Percentiles rank a stretch among this genome's conserved stretches.
Evolutionary conservation across 2,888 invertebrate species (phyloP).

Genomic region (Epistrophe eligans): DNA sequence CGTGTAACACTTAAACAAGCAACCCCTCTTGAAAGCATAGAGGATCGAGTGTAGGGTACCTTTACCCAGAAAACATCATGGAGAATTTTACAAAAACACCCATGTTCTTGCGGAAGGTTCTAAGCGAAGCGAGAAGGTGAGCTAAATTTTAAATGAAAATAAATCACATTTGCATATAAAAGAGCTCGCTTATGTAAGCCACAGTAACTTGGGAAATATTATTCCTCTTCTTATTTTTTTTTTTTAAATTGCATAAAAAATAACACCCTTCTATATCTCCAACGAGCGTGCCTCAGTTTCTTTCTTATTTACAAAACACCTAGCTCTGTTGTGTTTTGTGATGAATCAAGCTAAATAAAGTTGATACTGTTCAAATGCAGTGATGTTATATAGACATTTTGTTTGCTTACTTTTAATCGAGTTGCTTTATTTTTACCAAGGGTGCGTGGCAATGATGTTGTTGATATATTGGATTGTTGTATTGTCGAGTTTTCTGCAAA

Average conservation of each 20-base stretch:
- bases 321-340: neutral
- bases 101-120: conserved; percentile 83
- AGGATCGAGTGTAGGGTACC: neutral
- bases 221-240: neutral
- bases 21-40: conserved; percentile 6
- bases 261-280: neutral
- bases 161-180: conserved; percentile 37
- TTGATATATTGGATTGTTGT: no score
- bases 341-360: neutral
- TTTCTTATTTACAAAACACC: conserved; percentile 13
- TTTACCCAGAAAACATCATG: conserved; percentile 76
- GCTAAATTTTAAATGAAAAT: conserved; percentile 44
- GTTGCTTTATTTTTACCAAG: no score
- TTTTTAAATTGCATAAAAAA: conserved; percentile 10
- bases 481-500: no score
- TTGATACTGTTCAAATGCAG: neutral
- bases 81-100: conserved; percentile 83
- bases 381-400: conserved; percentile 1
- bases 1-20: conserved; percentile 26
- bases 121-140: conserved; percentile 81
- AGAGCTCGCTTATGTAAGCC: conserved; percentile 52
- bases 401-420: neutral
- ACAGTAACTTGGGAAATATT: conserved; percentile 18
- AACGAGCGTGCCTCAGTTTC: neutral
- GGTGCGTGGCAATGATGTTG: no score